These are phyloP conservation scores for Drosophila malerkotliana DNA, from an alignment of 1,140 invertebrate species.

Conservation along the genomic window DNA sequence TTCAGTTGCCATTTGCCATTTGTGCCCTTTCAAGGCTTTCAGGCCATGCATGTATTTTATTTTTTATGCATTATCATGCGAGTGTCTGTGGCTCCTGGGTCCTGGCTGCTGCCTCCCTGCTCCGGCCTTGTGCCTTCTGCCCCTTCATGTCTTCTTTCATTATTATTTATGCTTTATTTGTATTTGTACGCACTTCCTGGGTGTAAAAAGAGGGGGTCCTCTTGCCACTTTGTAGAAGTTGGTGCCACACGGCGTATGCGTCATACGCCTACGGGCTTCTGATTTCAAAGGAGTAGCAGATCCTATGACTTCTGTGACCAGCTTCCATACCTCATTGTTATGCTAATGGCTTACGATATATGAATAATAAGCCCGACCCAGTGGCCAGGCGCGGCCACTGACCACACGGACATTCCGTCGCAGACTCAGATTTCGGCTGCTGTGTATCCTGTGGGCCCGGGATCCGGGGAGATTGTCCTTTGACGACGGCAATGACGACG, in stretches of 20 bases:
- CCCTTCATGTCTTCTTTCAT: constrained; percentile 65
- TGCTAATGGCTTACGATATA: constrained; percentile 81
- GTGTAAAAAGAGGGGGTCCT: constrained; percentile 40
- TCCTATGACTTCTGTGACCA: constrained; percentile 62
- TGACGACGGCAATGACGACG: constrained; percentile 28
- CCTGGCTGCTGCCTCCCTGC: neutral
- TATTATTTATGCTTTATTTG: constrained; percentile 83
- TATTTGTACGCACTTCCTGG: constrained; percentile 78
- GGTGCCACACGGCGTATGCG: constrained; percentile 68
- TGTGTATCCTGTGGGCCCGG: constrained; percentile 9
- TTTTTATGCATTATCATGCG: constrained; percentile 81
- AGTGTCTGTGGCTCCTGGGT: constrained; percentile 31
- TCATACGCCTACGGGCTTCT: constrained; percentile 39
- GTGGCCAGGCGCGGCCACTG: constrained; percentile 13
- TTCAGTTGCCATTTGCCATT: constrained; percentile 54
- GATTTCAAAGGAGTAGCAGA: constrained; percentile 31
- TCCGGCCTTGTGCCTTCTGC: neutral
- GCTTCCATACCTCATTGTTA: constrained; percentile 67
- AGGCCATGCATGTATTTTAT: constrained; percentile 74
- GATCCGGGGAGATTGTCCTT: constrained; percentile 8
- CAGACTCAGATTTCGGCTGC: constrained; percentile 14
- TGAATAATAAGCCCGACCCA: constrained; percentile 70
- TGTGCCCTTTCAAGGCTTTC: constrained; percentile 65
- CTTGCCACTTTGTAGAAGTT: constrained; percentile 1
- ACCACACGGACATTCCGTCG: constrained; percentile 22